phyloP scores from a whole-genome alignment of 2,888 invertebrate genomes.

The Iselma pallidipennis region DNA sequence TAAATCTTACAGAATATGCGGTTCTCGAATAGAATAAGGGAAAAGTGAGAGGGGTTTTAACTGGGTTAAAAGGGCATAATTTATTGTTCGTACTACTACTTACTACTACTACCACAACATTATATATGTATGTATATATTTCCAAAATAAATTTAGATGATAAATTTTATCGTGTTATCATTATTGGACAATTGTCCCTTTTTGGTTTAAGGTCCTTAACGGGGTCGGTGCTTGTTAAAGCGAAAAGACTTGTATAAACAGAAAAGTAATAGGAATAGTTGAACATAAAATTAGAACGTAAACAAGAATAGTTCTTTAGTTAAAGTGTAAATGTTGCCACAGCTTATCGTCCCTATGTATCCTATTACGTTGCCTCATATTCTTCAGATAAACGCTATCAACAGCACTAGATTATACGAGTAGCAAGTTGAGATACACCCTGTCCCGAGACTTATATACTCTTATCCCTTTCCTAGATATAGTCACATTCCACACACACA shows the following conservation, averaged over 20 bases:
- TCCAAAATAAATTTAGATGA: constrained; percentile 15
- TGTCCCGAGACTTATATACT: not conserved
- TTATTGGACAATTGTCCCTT: too few relatives aligned
- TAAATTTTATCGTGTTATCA: not conserved
- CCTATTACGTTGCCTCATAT: constrained; percentile 31
- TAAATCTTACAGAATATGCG: constrained; percentile 40
- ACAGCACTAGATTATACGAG: constrained; percentile 30
- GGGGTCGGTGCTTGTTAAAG: too few relatives aligned
- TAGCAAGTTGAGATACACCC: constrained; percentile 21
- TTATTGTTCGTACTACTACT: constrained; percentile 34
- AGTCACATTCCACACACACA: too few relatives aligned
- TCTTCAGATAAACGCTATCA: constrained; percentile 35
- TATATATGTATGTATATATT: too few relatives aligned
- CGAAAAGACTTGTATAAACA: constrained; percentile 16
- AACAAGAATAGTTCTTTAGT: constrained; percentile 31
- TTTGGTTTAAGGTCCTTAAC: too few relatives aligned
- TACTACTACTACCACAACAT: too few relatives aligned
- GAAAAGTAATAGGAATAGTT: constrained; percentile 16
- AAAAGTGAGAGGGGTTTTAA: constrained; percentile 24
- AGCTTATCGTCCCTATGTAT: constrained; percentile 32
- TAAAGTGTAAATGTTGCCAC: constrained; percentile 34
- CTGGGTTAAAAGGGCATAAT: constrained; percentile 30
- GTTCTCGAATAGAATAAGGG: constrained; percentile 27
- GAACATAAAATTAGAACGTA: constrained; percentile 26
- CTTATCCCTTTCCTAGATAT: not conserved